Conservation (phyloP, 2,888 invertebrate genomes). For the Parnassius orleans region DNA sequence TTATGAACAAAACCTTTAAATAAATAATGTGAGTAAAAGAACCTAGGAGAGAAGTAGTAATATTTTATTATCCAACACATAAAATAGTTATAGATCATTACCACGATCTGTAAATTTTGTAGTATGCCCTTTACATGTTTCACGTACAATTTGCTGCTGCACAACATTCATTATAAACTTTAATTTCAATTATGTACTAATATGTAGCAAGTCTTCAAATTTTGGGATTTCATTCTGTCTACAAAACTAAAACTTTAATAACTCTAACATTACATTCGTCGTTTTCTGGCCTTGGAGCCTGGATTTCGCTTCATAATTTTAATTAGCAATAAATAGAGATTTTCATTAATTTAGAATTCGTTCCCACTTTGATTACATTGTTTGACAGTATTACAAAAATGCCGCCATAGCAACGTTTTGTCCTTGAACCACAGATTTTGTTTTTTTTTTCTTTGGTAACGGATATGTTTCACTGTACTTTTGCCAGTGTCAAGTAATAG, state of each 20-base stretch:
- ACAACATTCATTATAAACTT: conserved; percentile 41
- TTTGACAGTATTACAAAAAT: conserved; percentile 41
- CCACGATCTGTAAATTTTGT: conserved; percentile 34
- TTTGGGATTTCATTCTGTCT: conserved; percentile 19
- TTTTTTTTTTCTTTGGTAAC: too few relatives aligned
- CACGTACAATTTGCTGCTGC: conserved; percentile 40
- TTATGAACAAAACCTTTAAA: too few relatives aligned
- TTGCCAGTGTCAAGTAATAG: too few relatives aligned
- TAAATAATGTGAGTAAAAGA: too few relatives aligned
- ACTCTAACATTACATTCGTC: conserved; percentile 16
- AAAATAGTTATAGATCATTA: conserved; percentile 18
- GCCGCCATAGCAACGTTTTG: conserved; percentile 61
- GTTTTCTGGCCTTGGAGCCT: conserved; percentile 28
- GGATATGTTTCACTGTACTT: too few relatives aligned
- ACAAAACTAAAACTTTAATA: conserved; percentile 11
- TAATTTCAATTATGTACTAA: neutral
- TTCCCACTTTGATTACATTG: too few relatives aligned
- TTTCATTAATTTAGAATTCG: too few relatives aligned
- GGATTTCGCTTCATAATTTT: conserved; percentile 22
- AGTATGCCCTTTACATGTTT: conserved; percentile 40
- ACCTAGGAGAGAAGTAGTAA: too few relatives aligned
- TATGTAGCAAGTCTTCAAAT: conserved; percentile 3
- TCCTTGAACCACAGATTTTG: too few relatives aligned
- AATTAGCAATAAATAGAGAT: neutral
- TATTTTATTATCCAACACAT: neutral